Evolutionary conservation across 2,888 invertebrate species (phyloP), one percentile per base, ranked within the genome.

Genomic region (Aleiodes leptofemur): DNA sequence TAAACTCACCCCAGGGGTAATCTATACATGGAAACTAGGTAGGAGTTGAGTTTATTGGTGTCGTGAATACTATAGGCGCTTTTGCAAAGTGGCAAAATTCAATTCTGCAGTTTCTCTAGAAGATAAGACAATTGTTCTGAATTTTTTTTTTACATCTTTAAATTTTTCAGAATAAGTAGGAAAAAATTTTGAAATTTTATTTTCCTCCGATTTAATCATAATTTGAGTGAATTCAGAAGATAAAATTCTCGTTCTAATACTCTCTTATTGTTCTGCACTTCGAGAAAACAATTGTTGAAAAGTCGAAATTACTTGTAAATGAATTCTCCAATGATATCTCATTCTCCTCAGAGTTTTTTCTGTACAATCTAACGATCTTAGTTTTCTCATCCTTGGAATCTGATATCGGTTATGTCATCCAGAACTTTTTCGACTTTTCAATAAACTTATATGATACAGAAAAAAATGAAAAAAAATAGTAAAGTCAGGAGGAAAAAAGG

Each of bases 61-160:
- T 59, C 48, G 59, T 51, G 31, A 16, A 68, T 55, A 73, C 72
- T 43, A 31, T 64, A 48, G 50, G 48, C 31, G 29, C 50, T 29
- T 13, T 68, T 73, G 43, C 31, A 68, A 29, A 57, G 66, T 38
- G 64, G 55, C 64, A 38, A 72, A 66, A 72, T 72, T 72, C 51
- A 72, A 66, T 72, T 72, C 31, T 23, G 8, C 55, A 5, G 23
- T 66, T n/a, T 8, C n/a, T 13, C n/a, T 11, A 23, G 50, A 66
- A 23, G 50, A 66, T 50, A 50, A 29, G n/a, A 51, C 13, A 31
- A 66, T 66, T 50, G 16, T 64, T 29, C 11, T 48, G 6, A 0
- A 56, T 9, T 56, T 55, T 55, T 55, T 8, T 16, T 14, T 23
- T 23, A 16, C 14, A 14, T 55, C 16, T 55, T 55, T 4, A 14